These are phyloP conservation scores for Leptinotarsa haldemani DNA, from an alignment of 2,888 invertebrate species.

Conservation along the genomic window DNA sequence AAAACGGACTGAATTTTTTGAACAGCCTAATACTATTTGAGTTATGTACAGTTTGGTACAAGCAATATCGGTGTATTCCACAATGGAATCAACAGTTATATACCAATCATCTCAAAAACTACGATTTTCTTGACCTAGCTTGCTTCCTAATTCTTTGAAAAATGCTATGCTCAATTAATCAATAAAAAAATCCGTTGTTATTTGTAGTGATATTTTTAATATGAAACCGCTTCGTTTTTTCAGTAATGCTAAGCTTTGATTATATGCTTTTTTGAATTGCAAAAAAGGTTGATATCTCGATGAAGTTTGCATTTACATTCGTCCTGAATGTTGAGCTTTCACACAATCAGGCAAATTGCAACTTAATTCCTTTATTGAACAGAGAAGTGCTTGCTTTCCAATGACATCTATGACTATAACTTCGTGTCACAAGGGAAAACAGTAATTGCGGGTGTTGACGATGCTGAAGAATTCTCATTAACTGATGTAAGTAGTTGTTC, in stretches of 20 bases:
- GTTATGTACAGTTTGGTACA: no score
- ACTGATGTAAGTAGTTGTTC: slow-evolving; percentile 84
- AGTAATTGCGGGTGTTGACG: slow-evolving; percentile 94
- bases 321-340: background rate
- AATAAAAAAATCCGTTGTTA: background rate
- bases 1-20: no score
- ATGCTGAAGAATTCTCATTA: slow-evolving; percentile 89
- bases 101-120: background rate
- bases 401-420: slow-evolving; percentile 93
- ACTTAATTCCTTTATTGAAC: slow-evolving; percentile 58
- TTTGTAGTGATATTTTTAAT: background rate
- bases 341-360: background rate
- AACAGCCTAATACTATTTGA: no score
- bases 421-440: slow-evolving; percentile 97
- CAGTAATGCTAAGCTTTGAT: background rate
- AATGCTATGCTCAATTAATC: background rate
- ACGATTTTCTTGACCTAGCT: background rate
- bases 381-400: slow-evolving; percentile 84
- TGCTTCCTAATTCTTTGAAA: background rate
- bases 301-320: background rate
- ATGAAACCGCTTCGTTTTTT: background rate
- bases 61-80: no score
- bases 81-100: no score
- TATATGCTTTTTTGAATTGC: background rate
- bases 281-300: slow-evolving; percentile 1